Percentiles rank a stretch among this genome's conserved stretches.
phyloP scores from a whole-genome alignment of 2,888 invertebrate genomes.

The Ophion obscuratus region DNA sequence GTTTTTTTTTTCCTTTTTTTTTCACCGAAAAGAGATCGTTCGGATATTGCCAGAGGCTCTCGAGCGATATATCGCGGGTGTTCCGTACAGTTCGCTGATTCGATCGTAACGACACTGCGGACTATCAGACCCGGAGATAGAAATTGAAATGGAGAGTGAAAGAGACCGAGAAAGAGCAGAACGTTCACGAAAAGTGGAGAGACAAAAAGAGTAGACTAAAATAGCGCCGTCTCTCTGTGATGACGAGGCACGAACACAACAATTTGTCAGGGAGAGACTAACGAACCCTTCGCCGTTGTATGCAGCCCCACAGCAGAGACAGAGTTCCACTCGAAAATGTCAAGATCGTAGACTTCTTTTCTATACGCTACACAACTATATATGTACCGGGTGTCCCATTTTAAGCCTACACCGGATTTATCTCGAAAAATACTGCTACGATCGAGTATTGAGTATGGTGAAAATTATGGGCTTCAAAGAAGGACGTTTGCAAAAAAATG shows the following conservation, averaged over 20 bases:
- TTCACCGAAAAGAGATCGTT: constrained; percentile 50
- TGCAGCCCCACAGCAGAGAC: constrained; percentile 1
- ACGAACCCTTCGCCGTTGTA: constrained; percentile 45
- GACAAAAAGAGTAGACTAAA: constrained; percentile 33
- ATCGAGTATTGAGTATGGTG: too few relatives aligned
- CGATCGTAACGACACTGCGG: constrained; percentile 51
- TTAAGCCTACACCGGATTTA: too few relatives aligned
- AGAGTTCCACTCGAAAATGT: constrained; percentile 46
- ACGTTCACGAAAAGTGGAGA: constrained; percentile 56
- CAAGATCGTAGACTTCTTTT: constrained; percentile 28
- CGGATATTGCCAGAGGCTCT: constrained; percentile 53
- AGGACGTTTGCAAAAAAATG: too few relatives aligned
- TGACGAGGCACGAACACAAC: constrained; percentile 75
- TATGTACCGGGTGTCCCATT: too few relatives aligned
- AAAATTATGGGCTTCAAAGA: too few relatives aligned
- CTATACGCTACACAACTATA: constrained; percentile 19
- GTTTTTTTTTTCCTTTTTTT: constrained; percentile 22
- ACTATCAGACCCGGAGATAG: constrained; percentile 20
- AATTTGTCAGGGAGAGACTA: constrained; percentile 74
- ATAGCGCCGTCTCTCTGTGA: constrained; percentile 30
- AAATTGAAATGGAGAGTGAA: background rate
- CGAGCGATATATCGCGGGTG: constrained; percentile 36
- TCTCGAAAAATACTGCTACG: too few relatives aligned
- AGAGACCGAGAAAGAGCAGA: constrained; percentile 6
- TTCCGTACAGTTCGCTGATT: constrained; percentile 41